Evolutionary conservation across 2,797 vertebrate species (phyloP), one percentile per base, ranked within the genome.

Genomic region (Micromesistius poutassou): DNA sequence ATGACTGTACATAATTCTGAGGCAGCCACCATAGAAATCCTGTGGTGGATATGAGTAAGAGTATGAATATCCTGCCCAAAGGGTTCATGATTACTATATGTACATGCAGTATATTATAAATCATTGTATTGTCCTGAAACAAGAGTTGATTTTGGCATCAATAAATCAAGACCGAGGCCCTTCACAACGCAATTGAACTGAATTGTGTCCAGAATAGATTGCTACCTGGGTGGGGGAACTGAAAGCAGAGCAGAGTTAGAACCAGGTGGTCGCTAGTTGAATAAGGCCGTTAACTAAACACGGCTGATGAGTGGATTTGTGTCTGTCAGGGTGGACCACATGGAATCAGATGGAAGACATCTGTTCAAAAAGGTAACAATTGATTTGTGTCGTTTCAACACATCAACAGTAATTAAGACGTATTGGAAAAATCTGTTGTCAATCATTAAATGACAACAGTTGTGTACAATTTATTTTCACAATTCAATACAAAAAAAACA

Each of bases 331-430:
- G 0, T 8, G 75, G 89, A 92, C 71, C 85, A 78, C 82, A 86
- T 92, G 86, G 90, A 92, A 2, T 36, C 86, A 40, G 89, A 93
- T 79, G 82, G 84, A 76, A 87, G 83, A 62, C 86, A 68, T 73
- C 83, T 89, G 80, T 87, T 91, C 83, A 89, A 79, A 73, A 94
- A 91, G 80, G 94, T 94, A 86, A 87, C 90, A 71, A 31, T 71
- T 14, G 19, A 33, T 71, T 71, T 30, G 10, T 71, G 85, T 68
- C 36, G 36, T 42, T 55, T 79, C 42, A 30, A 16, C 74, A 79
- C 22, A 46, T 12, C 33, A 8, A 6, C 33, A 25, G 30, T 77
- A 6, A 6, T 55, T 55, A 55, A 55, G 46, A 42, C 40, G 14
- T 55, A 55, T 55, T 55, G 40, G 40, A 42, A 14, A 42, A 42